A percentile compares a stretch with the other conserved stretches of the same genome.
Evolutionary conservation across 2,888 invertebrate species (phyloP).

Genomic region (Drosophila paramelanica): DNA sequence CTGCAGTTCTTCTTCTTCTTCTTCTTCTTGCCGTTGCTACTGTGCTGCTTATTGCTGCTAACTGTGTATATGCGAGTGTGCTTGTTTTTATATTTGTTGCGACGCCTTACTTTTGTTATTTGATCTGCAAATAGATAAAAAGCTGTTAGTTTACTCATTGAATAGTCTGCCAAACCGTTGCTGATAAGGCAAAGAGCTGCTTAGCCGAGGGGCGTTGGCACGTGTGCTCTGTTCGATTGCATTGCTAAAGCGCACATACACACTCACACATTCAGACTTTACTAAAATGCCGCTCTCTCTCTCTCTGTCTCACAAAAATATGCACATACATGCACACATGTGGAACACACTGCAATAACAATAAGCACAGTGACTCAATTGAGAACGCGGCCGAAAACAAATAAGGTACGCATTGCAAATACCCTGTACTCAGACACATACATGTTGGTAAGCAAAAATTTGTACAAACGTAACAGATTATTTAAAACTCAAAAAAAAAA

Average conservation of each 20-base stretch:
- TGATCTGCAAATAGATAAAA: conserved; percentile 59
- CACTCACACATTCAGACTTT: conserved; percentile 9
- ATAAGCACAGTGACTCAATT: conserved; percentile 48
- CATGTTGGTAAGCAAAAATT: no score
- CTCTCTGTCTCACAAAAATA: conserved; percentile 8
- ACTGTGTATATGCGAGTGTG: conserved; percentile 14
- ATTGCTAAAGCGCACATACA: conserved; percentile 33
- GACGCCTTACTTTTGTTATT: conserved; percentile 52
- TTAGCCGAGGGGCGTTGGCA: conserved; percentile 64
- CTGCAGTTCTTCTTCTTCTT: conserved; percentile 12
- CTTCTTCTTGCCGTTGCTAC: conserved; percentile 4
- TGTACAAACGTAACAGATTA: no score
- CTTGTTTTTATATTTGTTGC: conserved; percentile 21
- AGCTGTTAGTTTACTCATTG: conserved; percentile 30
- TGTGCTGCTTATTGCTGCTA: conserved; percentile 15
- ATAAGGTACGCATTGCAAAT: background rate
- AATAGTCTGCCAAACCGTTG: conserved; percentile 17
- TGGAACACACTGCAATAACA: conserved; percentile 63
- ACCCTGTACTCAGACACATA: conserved; percentile 6
- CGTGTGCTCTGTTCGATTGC: conserved; percentile 52
- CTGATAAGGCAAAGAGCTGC: conserved; percentile 40
- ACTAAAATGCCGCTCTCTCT: background rate
- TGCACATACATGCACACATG: conserved; percentile 43
- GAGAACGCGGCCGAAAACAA: conserved; percentile 1
- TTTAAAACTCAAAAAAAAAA: no score